These are phyloP conservation scores for Eremophila alpestris DNA, from an alignment of 2,797 vertebrate genomes.

Conservation along the genomic window DNA sequence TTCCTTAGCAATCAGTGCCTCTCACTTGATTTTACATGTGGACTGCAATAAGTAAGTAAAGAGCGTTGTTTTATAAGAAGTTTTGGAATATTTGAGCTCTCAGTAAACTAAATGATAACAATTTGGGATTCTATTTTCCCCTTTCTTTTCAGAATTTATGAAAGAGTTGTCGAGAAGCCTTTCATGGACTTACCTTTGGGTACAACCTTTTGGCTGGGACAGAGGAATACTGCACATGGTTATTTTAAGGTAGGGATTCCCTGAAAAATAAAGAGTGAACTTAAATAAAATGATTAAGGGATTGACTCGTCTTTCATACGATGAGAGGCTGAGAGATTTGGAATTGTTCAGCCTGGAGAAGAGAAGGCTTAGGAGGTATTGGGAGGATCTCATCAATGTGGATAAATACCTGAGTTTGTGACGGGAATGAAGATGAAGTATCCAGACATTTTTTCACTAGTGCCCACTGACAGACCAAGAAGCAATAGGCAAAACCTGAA, in stretches of 20 bases:
- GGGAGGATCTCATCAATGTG: not conserved
- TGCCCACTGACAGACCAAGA: not conserved
- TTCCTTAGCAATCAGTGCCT: slow-evolving; percentile 92
- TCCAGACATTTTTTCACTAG: not conserved
- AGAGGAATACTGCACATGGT: slow-evolving; percentile 92
- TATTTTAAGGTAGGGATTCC: slow-evolving; percentile 89
- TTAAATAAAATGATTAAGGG: not conserved
- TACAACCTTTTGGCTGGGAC: slow-evolving; percentile 93
- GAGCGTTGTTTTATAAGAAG: not conserved
- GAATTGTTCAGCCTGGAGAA: not conserved
- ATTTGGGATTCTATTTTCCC: not conserved
- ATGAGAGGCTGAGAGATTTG: not conserved
- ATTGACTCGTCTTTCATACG: not conserved
- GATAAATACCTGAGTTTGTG: not conserved
- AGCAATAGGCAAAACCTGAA: not conserved
- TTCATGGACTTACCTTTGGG: slow-evolving; percentile 90
- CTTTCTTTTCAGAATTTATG: slow-evolving; percentile 88
- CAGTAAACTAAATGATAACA: not conserved
- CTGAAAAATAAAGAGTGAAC: not conserved
- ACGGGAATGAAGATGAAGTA: not conserved
- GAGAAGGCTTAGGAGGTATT: not conserved
- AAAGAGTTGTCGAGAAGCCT: slow-evolving; percentile 91
- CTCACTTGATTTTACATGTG: slow-evolving; percentile 90
- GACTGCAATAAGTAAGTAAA: slow-evolving; percentile 94
- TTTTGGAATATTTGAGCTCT: not conserved